Evolutionary conservation across 2,797 vertebrate species (phyloP).

Genomic region (Coendou prehensilis): DNA sequence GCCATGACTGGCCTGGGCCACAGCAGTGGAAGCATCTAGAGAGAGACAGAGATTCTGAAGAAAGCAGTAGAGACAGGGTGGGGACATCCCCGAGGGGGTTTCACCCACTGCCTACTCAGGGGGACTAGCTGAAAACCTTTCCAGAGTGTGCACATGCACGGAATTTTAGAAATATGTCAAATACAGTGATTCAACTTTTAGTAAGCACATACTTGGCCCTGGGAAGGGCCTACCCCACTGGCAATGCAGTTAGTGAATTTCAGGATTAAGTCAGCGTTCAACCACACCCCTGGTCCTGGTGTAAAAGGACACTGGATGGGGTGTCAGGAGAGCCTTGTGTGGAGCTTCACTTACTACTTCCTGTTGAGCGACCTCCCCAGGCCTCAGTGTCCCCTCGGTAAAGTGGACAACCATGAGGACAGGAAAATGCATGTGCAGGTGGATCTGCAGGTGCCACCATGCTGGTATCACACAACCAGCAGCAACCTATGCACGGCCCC

Average conservation of each 20-base stretch:
- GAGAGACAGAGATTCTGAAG: not conserved
- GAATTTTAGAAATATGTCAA: conserved; percentile 59
- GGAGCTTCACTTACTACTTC: not conserved
- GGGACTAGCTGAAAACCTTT: conserved; percentile 18
- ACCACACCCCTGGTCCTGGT: not conserved
- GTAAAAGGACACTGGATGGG: conserved; percentile 6
- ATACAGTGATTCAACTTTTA: conserved; percentile 54
- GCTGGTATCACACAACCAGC: not conserved
- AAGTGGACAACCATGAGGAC: not conserved
- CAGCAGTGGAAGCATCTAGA: not conserved
- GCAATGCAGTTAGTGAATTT: not conserved
- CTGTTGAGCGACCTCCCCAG: not conserved
- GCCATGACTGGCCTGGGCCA: not conserved
- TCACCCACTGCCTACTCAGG: not conserved
- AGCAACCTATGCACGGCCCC: not conserved
- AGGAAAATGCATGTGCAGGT: not conserved
- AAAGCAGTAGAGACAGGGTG: not conserved
- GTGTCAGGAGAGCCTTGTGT: not conserved
- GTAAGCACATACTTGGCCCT: not conserved
- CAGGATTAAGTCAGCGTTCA: not conserved
- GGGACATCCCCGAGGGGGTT: not conserved
- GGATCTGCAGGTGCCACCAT: not conserved
- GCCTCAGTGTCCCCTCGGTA: not conserved
- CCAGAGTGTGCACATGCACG: not conserved
- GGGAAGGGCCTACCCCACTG: not conserved